These are phyloP conservation scores for Neomorphus geoffroyi DNA, from an alignment of 2,797 vertebrate genomes.

Conservation along the genomic window DNA sequence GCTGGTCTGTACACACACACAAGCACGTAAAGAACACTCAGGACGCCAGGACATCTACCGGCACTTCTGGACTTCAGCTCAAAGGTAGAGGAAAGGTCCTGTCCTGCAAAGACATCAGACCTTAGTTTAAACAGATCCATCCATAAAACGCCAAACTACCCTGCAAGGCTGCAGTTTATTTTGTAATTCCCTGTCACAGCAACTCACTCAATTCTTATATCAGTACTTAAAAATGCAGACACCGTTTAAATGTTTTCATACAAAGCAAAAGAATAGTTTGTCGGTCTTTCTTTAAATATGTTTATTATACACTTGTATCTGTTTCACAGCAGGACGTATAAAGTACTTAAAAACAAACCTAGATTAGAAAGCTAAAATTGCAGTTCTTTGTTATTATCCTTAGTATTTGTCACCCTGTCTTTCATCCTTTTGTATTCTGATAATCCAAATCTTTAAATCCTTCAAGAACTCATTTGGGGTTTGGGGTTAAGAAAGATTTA, in stretches of 20 bases:
- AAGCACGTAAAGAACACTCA: neutral
- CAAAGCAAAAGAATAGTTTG: neutral
- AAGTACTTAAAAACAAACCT: conserved; percentile 5
- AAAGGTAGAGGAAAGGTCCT: neutral
- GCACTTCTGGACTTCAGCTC: neutral
- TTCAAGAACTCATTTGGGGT: conserved; percentile 27
- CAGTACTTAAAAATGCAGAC: neutral
- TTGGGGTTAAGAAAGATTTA: conserved; percentile 22
- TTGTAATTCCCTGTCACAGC: neutral
- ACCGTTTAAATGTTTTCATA: neutral
- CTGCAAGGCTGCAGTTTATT: neutral
- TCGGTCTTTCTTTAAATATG: neutral
- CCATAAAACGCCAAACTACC: neutral
- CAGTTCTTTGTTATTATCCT: conserved; percentile 56
- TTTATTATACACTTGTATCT: neutral
- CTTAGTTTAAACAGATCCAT: neutral
- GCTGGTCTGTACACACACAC: neutral
- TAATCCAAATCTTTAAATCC: conserved; percentile 70
- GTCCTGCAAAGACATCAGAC: neutral
- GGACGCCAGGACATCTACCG: too few species aligned
- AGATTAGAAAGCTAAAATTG: conserved; percentile 51
- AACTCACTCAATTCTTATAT: neutral
- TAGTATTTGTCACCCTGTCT: conserved; percentile 38
- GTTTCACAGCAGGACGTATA: conserved; percentile 25
- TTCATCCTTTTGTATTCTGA: conserved; percentile 65